phyloP scores from a whole-genome alignment of 1,140 invertebrate species.

The Drosophila insularis region DNA sequence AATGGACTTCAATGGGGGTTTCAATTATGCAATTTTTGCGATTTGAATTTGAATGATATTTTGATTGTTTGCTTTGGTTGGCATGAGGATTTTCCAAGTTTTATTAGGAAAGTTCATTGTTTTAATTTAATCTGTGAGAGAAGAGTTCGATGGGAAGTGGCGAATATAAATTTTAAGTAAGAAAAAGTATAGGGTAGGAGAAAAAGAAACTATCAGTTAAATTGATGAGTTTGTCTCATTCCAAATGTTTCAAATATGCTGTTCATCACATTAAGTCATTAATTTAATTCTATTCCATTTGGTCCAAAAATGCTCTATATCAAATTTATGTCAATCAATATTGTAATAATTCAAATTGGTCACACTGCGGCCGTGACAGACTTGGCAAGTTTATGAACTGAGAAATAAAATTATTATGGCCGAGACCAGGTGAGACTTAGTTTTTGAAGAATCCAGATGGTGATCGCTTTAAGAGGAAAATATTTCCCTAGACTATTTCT shows the following conservation, averaged over 20 bases:
- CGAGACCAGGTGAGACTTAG: background rate
- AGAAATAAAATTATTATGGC: background rate
- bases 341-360: background rate
- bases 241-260: background rate
- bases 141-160: background rate
- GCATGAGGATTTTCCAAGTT: constrained; percentile 23
- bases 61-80: constrained; percentile 65
- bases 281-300: no score
- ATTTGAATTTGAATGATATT: constrained; percentile 80
- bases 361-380: background rate
- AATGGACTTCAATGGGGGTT: constrained; percentile 77
- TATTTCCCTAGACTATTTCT: no score
- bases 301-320: no score
- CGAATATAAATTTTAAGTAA: background rate
- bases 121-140: constrained; percentile 37
- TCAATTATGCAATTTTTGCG: constrained; percentile 79
- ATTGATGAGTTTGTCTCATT: background rate
- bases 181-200: background rate
- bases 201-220: background rate
- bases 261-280: no score
- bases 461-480: no score
- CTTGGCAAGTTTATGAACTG: background rate
- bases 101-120: constrained; percentile 34
- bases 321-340: no score
- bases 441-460: no score